Conservation (phyloP, 2,797 vertebrate genomes). For the Alca torda region DNA sequence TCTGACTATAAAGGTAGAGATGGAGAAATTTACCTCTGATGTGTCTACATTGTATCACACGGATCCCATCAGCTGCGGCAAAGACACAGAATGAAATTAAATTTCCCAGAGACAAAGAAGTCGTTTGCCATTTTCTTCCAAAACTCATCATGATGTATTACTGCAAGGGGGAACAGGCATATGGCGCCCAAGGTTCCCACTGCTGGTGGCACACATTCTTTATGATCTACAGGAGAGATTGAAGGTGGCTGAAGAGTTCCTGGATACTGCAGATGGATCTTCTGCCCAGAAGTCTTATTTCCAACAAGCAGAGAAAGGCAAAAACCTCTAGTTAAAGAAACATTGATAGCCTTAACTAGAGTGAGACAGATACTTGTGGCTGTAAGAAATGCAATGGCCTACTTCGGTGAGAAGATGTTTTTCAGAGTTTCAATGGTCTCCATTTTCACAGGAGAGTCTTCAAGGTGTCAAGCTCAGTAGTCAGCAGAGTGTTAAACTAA, state of each 20-base stretch:
- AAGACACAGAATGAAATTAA: neutral
- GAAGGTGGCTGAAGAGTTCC: neutral
- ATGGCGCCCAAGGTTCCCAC: neutral
- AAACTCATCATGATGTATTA: neutral
- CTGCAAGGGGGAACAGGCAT: neutral
- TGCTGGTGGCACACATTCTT: neutral
- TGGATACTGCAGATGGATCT: neutral
- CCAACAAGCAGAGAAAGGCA: neutral
- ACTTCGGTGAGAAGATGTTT: neutral
- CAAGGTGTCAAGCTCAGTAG: neutral
- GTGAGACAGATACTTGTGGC: neutral
- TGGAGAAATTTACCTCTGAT: neutral
- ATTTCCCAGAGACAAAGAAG: neutral
- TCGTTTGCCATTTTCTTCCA: neutral
- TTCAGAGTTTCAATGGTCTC: neutral
- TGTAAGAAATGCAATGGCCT: neutral
- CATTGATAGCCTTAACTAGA: neutral
- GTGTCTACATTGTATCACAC: neutral
- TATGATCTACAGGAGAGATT: neutral
- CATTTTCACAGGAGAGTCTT: neutral
- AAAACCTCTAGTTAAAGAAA: neutral
- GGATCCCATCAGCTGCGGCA: neutral
- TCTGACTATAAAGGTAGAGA: neutral
- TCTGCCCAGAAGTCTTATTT: neutral
- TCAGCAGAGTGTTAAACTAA: conserved; percentile 62